Conservation (phyloP, 2,888 invertebrate species). For the Scaptomyza polygonia region DNA sequence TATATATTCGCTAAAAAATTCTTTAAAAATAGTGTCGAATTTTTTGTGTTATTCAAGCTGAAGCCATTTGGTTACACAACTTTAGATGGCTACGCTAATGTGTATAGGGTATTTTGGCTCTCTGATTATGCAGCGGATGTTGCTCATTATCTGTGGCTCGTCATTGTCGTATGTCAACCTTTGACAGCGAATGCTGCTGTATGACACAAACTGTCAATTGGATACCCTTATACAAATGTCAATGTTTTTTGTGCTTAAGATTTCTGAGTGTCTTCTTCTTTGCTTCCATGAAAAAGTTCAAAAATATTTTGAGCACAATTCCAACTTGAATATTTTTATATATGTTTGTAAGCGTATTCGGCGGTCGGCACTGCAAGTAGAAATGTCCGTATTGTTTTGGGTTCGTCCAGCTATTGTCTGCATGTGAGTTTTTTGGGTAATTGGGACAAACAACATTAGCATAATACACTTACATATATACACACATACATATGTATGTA, state of each 20-base stretch:
- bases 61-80: too few relatives aligned
- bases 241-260: too few relatives aligned
- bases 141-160: conserved; percentile 28
- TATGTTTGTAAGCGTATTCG: neutral
- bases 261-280: neutral
- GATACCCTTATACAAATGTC: too few relatives aligned
- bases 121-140: conserved; percentile 9
- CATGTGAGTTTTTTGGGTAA: conserved; percentile 11
- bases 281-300: neutral
- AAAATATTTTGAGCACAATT: too few relatives aligned
- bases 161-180: conserved; percentile 6
- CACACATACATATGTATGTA: too few relatives aligned
- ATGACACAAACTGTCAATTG: neutral
- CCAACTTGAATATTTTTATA: neutral
- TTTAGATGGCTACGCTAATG: too few relatives aligned
- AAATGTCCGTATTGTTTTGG: conserved; percentile 3
- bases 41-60: too few relatives aligned
- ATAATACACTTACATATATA: conserved; percentile 61
- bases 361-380: neutral
- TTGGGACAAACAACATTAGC: conserved; percentile 64
- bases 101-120: conserved; percentile 15
- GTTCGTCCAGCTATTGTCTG: conserved; percentile 2
- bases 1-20: too few relatives aligned
- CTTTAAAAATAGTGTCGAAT: too few relatives aligned
- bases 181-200: conserved; percentile 1